Evolutionary conservation across 2,888 invertebrate species (phyloP).

Genomic region (Microctonus hyperodae): DNA sequence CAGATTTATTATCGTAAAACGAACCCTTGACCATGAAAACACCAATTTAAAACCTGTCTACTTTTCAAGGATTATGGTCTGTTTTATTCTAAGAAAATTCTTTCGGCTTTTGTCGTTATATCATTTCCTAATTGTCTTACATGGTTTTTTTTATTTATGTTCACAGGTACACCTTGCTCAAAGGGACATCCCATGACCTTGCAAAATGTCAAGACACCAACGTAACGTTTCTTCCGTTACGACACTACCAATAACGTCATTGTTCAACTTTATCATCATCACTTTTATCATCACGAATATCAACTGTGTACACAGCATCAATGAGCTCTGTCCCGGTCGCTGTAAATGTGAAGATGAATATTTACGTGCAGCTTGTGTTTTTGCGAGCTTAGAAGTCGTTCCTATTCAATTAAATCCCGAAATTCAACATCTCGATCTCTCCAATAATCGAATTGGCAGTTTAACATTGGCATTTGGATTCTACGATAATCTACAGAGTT

Average conservation of each 20-base stretch:
- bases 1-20: too few relatives aligned
- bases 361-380: conserved; percentile 78
- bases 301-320: conserved; percentile 59
- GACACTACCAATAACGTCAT: conserved; percentile 42
- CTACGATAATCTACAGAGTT: conserved; percentile 79
- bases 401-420: conserved; percentile 91
- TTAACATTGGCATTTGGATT: conserved; percentile 81
- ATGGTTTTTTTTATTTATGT: too few relatives aligned
- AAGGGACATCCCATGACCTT: neutral
- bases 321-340: conserved; percentile 78
- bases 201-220: neutral
- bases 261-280: conserved; percentile 50
- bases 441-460: conserved; percentile 82
- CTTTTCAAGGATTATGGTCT: too few relatives aligned
- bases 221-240: neutral
- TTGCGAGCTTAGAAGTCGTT: conserved; percentile 81
- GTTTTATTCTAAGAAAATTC: too few relatives aligned
- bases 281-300: conserved; percentile 50
- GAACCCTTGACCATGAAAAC: too few relatives aligned
- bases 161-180: neutral
- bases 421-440: conserved; percentile 81
- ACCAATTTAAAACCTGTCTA: too few relatives aligned
- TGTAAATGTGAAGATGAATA: conserved; percentile 84
- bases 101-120: too few relatives aligned
- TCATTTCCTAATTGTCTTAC: too few relatives aligned